Evolutionary conservation across 1,140 invertebrate genomes (phyloP).

Genomic region (Ostrea edulis): DNA sequence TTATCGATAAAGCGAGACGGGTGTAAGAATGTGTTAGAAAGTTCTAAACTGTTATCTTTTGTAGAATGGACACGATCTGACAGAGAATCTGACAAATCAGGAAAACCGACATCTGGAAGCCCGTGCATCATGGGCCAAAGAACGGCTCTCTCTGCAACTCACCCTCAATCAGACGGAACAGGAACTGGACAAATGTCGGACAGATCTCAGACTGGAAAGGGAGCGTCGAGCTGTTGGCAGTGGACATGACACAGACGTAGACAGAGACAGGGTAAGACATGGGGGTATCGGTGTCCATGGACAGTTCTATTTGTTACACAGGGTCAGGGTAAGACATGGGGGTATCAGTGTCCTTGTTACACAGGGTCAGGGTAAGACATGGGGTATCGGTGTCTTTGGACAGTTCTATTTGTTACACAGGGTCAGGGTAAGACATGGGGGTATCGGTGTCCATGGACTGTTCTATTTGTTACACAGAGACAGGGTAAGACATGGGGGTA

Average conservation of each 20-base stretch:
- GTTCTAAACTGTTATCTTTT: background rate
- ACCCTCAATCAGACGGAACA: conserved; percentile 72
- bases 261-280: conserved; percentile 66
- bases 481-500: no score
- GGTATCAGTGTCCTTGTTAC: no score
- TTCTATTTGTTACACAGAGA: no score
- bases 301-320: no score
- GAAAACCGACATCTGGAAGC: conserved; percentile 62
- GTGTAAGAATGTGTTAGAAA: background rate
- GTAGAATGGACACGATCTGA: conserved; percentile 43
- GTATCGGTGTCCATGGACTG: no score
- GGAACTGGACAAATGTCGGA: conserved; percentile 68
- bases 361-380: no score
- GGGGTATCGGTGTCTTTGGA: no score
- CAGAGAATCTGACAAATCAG: conserved; percentile 43
- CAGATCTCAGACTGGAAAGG: conserved; percentile 66
- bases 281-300: no score
- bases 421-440: no score
- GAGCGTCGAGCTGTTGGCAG: conserved; percentile 58
- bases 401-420: no score
- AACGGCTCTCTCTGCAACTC: conserved; percentile 73
- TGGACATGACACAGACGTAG: conserved; percentile 58
- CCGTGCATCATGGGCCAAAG: conserved; percentile 75
- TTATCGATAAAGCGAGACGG: background rate
- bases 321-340: no score